Evolutionary conservation across 37 sponge, comb jelly and placozoan species (phyloP), one percentile per base, ranked within the genome.

Genomic region (Amphimedon queenslandica): DNA sequence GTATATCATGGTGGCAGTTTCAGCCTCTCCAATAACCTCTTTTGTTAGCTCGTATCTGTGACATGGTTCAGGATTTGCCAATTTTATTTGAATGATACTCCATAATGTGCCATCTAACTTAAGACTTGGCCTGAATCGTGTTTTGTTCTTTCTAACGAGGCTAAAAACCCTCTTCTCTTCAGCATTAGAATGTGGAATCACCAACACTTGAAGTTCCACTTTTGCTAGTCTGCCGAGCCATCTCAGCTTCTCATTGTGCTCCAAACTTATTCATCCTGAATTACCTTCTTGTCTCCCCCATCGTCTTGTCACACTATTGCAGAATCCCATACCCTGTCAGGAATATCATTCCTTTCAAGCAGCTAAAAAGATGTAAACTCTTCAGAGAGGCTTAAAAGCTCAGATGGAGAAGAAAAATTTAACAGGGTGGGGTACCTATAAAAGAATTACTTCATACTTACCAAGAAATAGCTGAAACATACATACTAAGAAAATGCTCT

Each of bases 361-460:
- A 83, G 65, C 65, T 83, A 77, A 35, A 77, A 84, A 43, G 47
- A 3, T 61, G 71, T 1, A 71, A 77, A 77, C 38, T 84, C 84
- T 27, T 70, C 84, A 18, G 42, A 10, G 3, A 83, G 55, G 38
- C 25, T 0, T 18, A 64, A 63, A 61, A 74, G 2, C 35, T 38
- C 42, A 18, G 6, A 10, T 4, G 51, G 70, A 55, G 55, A 70
- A 11, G 27, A 11, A n/a, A 42, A 61, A 27, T 2, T 1, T 55
- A 77, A n/a, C n/a, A n/a, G n/a, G n/a, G n/a, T n/a, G n/a, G n/a
- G n/a, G n/a, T n/a, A n/a, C n/a, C n/a, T n/a, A n/a, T n/a, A n/a
- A n/a, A n/a, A n/a, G n/a, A n/a, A n/a, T n/a, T n/a, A n/a, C n/a
- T n/a, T n/a, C n/a, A n/a, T n/a, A n/a, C n/a, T n/a, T n/a, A n/a